Evolutionary conservation across 2,888 invertebrate genomes (phyloP).

Genomic region (Halocaridina rubra): DNA sequence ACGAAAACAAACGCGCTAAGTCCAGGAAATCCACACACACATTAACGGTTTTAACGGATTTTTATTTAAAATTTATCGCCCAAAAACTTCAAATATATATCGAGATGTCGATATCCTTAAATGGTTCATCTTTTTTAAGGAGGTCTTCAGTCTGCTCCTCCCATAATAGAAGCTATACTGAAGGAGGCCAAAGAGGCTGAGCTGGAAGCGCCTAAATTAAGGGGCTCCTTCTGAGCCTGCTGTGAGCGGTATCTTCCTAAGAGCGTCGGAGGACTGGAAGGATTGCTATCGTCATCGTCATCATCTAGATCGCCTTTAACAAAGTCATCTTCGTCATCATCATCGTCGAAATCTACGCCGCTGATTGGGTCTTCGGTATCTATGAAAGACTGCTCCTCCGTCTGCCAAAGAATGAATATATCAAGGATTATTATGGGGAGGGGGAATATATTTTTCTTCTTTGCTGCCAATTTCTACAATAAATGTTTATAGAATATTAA

Average conservation of each 20-base stretch:
- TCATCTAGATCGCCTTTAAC: conserved; percentile 23
- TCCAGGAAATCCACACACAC: too few species aligned
- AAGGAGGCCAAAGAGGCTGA: conserved; percentile 52
- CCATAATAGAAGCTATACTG: conserved; percentile 58
- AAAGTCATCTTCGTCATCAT: conserved; percentile 35
- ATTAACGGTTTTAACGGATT: too few species aligned
- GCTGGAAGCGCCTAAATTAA: conserved; percentile 41
- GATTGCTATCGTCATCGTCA: conserved; percentile 42
- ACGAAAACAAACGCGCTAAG: too few species aligned
- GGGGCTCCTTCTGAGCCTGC: conserved; percentile 24
- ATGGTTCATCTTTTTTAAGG: too few species aligned
- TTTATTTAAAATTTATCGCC: too few species aligned
- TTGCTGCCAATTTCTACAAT: too few species aligned
- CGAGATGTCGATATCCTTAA: too few species aligned
- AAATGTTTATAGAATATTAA: too few species aligned
- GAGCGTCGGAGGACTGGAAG: conserved; percentile 25
- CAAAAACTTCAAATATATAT: too few species aligned
- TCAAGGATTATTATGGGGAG: too few species aligned
- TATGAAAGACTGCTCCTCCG: background rate
- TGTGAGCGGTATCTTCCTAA: conserved; percentile 2
- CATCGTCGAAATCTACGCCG: conserved; percentile 11
- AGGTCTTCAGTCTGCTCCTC: conserved; percentile 40
- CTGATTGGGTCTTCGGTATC: background rate
- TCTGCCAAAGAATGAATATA: too few species aligned
- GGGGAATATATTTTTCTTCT: too few species aligned